Percentiles rank a stretch among this genome's conserved stretches.
Evolutionary conservation across 2,113 vertebrate genomes (phyloP).

Genomic region (Verasper variegatus): DNA sequence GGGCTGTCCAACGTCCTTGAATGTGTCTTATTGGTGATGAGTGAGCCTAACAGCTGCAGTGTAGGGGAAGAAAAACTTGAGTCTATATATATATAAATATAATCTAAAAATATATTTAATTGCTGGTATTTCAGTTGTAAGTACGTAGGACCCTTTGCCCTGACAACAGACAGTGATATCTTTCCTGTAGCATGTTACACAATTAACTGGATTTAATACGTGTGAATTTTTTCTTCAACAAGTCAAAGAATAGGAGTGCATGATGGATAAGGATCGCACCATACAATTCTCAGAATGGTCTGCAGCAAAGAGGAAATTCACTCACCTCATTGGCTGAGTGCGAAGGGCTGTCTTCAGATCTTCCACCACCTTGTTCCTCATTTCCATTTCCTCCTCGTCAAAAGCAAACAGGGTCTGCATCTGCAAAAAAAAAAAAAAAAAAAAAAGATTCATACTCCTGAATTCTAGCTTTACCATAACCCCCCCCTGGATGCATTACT

Average conservation of each 20-base stretch:
- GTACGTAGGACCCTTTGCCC: background rate
- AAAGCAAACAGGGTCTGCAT: constrained; percentile 96
- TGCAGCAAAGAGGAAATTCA: background rate
- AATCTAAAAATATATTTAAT: constrained; percentile 40
- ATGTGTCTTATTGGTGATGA: constrained; percentile 50
- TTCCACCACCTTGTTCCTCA: constrained; percentile 96
- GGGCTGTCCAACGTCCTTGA: constrained; percentile 24
- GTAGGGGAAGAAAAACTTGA: background rate
- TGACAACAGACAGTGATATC: constrained; percentile 22
- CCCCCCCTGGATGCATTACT: background rate
- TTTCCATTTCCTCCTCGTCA: constrained; percentile 96
- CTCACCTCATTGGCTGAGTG: constrained; percentile 97
- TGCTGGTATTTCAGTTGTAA: constrained; percentile 14
- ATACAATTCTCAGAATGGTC: background rate
- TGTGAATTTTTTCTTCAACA: constrained; percentile 14
- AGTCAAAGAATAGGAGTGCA: constrained; percentile 13
- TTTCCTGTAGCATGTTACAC: constrained; percentile 5
- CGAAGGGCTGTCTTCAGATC: constrained; percentile 96
- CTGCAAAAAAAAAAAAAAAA: constrained; percentile 76
- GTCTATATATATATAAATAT: background rate
- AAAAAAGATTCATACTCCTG: background rate
- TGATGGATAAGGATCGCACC: background rate
- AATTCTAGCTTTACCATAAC: background rate
- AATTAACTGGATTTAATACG: constrained; percentile 16
- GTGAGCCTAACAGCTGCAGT: constrained; percentile 46